Evolutionary conservation across 30 jellyfish, hydroid and myxozoan genomes (phyloP).

Genomic region (Aurelia sp.): DNA sequence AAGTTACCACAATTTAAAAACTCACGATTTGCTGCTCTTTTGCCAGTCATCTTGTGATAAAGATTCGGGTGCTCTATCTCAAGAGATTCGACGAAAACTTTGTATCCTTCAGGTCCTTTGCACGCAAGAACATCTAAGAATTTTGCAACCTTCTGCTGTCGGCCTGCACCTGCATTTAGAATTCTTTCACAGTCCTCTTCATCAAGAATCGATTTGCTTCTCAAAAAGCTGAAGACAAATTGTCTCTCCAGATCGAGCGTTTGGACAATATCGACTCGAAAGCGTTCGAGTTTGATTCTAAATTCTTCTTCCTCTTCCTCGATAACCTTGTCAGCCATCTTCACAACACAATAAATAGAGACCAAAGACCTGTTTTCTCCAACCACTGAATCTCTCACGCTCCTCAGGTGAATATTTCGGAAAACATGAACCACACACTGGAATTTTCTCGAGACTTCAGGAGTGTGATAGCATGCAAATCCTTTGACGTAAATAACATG

Average conservation of each 20-base stretch:
- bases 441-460: too few species aligned
- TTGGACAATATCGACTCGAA: conserved; percentile 79
- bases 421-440: too few species aligned
- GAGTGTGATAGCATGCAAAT: too few species aligned
- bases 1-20: not conserved
- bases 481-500: too few species aligned
- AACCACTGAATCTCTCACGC: too few species aligned
- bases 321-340: conserved; percentile 18
- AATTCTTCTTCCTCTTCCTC: not conserved
- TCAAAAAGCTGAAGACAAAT: conserved; percentile 64
- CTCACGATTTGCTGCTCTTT: conserved; percentile 65
- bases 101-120: conserved; percentile 79
- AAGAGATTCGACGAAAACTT: conserved; percentile 70
- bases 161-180: conserved; percentile 77
- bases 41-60: conserved; percentile 78
- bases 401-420: too few species aligned
- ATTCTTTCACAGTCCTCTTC: conserved; percentile 92
- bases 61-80: conserved; percentile 78
- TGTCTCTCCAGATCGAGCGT: conserved; percentile 85
- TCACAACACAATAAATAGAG: too few species aligned
- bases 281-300: conserved; percentile 46
- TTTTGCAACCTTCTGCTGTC: conserved; percentile 85
- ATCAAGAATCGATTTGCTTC: conserved; percentile 83
- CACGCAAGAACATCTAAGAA: conserved; percentile 83
- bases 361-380: too few species aligned